Evolutionary conservation across 2,113 vertebrate genomes (phyloP), one percentile per base, ranked within the genome.

Genomic region (Gopherus flavomarginatus): DNA sequence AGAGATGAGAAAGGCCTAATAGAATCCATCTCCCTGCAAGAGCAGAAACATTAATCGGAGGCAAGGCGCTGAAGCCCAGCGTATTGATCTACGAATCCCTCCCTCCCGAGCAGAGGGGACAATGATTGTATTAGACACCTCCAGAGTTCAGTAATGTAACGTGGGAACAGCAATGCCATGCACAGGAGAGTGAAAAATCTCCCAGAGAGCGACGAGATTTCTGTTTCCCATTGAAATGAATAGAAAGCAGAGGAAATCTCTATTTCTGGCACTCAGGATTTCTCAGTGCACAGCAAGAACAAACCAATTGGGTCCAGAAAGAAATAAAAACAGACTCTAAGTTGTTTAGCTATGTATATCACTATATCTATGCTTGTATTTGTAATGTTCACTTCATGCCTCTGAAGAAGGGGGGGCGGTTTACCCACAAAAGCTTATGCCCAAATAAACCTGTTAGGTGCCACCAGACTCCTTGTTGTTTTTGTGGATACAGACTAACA

Each of bases 11-110:
- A 78, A 47, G 8, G 6, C 3, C 49, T 59, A 80, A 12, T 5
- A 38, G 5, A 69, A 7, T 82, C 16, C 4, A 12, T 26, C 59
- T 59, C 0, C 13, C 49, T 9, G 1, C 0, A 1, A 47, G 16
- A 62, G 27, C 38, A 82, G 3, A 4, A 4, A n/a, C 11, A 2
- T 5, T 82, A 27, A 35, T 75, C 50, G 6, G 14, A 19, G 35
- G 62, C 16, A 3, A 69, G 17, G 6, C 19, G 56, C 65, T 49
- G 21, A 90, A 90, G 75, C 8, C 2, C 19, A 49, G 5, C 3
- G 4, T 11, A 35, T 4, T 2, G 1, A 4, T 50, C 44, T 26
- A 50, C n/a, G 50, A 72, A 38, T 72, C 69, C 69, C 9, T 38
- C 69, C 69, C 21, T 72, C n/a, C 69, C 19, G 7, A 38, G 35